Evolutionary conservation across 2,888 invertebrate species (phyloP), one percentile per base, ranked within the genome.

Genomic region (Scelioninae gen. 1): DNA sequence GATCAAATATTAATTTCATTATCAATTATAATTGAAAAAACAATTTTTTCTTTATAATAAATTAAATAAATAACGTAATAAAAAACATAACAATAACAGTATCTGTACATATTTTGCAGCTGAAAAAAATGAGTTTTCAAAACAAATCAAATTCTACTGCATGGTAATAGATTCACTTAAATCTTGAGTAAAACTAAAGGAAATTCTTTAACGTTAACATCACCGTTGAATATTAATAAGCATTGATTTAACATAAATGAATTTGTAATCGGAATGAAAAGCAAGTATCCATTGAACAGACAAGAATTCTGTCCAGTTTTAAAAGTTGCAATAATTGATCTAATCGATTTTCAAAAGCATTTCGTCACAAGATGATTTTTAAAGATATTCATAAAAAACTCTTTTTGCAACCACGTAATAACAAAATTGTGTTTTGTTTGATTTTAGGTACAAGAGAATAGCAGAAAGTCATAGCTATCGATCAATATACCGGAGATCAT

Each of bases 401-500:
- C 1, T 23, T 23, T 23, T 4, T 23, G 23, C 23, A 23, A 23
- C 23, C 1, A 2, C 11, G n/a, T 47, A 47, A 47, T 47, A 47
- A 47, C 9, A 3, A 11, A 5, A 47, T 40, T 38, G 10, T 40
- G 9, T 63, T 65, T 51, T 53, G 11, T 43, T 47, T 47, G 6
- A 16, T 60, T 60, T 23, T 51, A 81, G 82, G 82, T 72, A 72
- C 66, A 56, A 72, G 76, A 56, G 72, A 77, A 55, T 60, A 71
- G 75, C 56, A 62, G 43, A 13, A 16, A 47, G 62, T 65, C 34
- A 40, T 29, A 55, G 29, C 31, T 38, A 45, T 69, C 45, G 49
- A 68, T 62, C 32, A 13, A 58, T 66, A 43, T 13, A 45, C 40
- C 2, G 29, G 6, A 38, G 32, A 58, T 47, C 47, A 65, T 75